These are phyloP conservation scores for Eupelmus urozonus DNA, from an alignment of 2,888 invertebrate species.

Conservation along the genomic window DNA sequence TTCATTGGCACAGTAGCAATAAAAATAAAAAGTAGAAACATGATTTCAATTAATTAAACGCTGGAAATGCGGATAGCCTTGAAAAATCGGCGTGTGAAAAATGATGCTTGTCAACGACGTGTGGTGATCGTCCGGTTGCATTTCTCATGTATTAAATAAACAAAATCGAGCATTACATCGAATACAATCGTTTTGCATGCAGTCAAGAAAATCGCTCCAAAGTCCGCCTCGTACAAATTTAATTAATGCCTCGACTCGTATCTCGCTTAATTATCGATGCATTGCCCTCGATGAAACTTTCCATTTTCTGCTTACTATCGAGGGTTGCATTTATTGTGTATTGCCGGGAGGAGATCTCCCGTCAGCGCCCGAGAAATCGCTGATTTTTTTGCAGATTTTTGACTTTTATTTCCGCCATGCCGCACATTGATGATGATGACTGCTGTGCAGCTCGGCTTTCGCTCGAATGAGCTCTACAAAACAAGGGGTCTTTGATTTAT, in stretches of 20 bases:
- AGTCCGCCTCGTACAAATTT: constrained; percentile 61
- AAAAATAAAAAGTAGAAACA: too few species aligned
- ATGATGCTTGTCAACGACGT: background rate
- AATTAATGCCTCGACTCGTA: constrained; percentile 64
- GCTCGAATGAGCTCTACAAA: constrained; percentile 11
- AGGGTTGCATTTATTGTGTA: background rate
- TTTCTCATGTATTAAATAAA: background rate
- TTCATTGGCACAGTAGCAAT: too few species aligned
- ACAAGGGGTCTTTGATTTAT: constrained; percentile 44
- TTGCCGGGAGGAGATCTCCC: background rate
- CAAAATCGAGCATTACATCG: constrained; percentile 9
- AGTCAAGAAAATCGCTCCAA: constrained; percentile 20
- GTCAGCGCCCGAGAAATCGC: background rate
- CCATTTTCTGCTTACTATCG: constrained; percentile 59
- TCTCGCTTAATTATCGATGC: constrained; percentile 68
- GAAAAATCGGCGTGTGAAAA: background rate
- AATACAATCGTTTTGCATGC: constrained; percentile 1
- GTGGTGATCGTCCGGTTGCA: background rate
- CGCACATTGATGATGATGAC: background rate
- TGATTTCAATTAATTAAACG: constrained; percentile 12
- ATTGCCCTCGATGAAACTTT: constrained; percentile 70
- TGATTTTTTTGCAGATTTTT: constrained; percentile 31
- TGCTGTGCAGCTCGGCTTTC: background rate
- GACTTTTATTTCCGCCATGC: background rate
- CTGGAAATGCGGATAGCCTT: constrained; percentile 6